Conservation (phyloP, 2,113 vertebrate species). For the Aptenodytes patagonicus region DNA sequence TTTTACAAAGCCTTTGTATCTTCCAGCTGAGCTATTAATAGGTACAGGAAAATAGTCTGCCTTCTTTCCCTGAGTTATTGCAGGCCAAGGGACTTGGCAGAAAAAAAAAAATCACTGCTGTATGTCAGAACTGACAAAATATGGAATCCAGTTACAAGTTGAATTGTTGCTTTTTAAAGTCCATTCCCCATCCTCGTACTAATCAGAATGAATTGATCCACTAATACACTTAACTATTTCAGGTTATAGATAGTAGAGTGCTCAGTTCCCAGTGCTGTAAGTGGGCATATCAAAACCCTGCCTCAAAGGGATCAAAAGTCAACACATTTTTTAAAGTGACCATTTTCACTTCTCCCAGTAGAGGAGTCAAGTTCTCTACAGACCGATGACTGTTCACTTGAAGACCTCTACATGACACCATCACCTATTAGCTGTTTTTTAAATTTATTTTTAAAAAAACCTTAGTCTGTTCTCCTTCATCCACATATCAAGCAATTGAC, state of each 20-base stretch:
- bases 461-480: not conserved
- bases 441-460: not conserved
- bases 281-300: not conserved
- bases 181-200: not conserved
- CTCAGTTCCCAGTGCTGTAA: not conserved
- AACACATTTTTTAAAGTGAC: not conserved
- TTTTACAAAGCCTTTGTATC: not conserved
- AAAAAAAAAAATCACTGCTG: too few relatives aligned
- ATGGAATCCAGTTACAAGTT: not conserved
- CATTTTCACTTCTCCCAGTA: not conserved
- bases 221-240: not conserved
- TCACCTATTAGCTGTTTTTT: not conserved
- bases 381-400: not conserved
- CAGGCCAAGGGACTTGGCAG: not conserved
- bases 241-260: not conserved
- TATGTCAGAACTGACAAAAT: not conserved
- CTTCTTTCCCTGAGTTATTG: not conserved
- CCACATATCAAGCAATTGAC: not conserved
- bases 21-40: not conserved
- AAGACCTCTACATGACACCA: not conserved
- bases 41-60: not conserved
- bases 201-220: not conserved
- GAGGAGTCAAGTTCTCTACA: not conserved
- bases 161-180: not conserved
- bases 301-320: not conserved